These are phyloP conservation scores for Suillia variegata DNA, from an alignment of 2,888 invertebrate genomes.

Conservation along the genomic window DNA sequence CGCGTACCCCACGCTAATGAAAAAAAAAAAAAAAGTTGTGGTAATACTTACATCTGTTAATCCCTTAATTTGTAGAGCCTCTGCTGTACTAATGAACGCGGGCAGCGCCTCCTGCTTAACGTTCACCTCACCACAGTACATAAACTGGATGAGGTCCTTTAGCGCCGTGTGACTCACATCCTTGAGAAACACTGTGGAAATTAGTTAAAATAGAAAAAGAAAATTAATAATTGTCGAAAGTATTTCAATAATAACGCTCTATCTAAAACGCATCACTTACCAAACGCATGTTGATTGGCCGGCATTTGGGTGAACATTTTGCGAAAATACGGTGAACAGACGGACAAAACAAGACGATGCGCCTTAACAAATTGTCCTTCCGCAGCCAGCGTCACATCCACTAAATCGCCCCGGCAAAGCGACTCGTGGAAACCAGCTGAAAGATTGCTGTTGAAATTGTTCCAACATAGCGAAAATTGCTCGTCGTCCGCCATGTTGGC, in stretches of 20 bases:
- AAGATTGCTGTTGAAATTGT: constrained; percentile 76
- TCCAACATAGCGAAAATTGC: constrained; percentile 77
- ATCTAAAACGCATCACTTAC: no score
- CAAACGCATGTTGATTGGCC: constrained; percentile 72
- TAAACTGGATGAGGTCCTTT: constrained; percentile 73
- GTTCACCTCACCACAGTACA: constrained; percentile 76
- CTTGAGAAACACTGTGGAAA: constrained; percentile 69
- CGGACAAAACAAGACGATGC: constrained; percentile 74
- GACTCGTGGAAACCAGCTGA: constrained; percentile 75
- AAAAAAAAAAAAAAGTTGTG: no score
- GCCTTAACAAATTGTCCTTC: constrained; percentile 74
- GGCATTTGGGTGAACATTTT: constrained; percentile 74
- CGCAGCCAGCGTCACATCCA: constrained; percentile 74
- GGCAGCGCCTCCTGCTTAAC: constrained; percentile 75
- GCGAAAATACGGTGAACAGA: constrained; percentile 76
- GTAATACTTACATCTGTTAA: constrained; percentile 70
- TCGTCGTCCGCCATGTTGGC: constrained; percentile 74
- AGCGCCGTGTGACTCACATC: constrained; percentile 73
- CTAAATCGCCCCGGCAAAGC: constrained; percentile 72
- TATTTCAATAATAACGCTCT: no score
- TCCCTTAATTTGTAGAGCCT: constrained; percentile 75
- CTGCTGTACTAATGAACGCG: constrained; percentile 74
- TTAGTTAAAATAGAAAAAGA: constrained; percentile 17
- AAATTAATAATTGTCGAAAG: neutral
- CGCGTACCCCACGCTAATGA: constrained; percentile 9